Base-by-base conservation (phyloP, 2,113 vertebrate genomes). In the Rattus norvegicus region DNA sequence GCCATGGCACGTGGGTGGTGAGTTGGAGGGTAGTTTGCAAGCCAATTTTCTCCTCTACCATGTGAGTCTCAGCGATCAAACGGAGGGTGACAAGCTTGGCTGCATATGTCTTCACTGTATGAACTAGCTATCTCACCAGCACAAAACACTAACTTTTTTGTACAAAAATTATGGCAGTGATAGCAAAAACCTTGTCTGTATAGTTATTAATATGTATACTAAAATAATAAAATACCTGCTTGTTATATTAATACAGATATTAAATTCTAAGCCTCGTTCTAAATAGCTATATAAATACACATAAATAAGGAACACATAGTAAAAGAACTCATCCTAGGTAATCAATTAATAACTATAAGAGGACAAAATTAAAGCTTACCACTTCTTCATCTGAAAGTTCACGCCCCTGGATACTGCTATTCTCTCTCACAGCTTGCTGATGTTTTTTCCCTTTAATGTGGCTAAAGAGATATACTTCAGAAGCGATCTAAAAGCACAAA, bases 381-480 rank as follows among this genome's bases (percentile, higher is more conserved):
- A 99, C 99, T 99, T 99, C 99, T 98, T 99, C 99, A 94, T 99
- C 99, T 0, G 99, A 99, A 92, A 99, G 99, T 97, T 99, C 99
- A 95, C 99, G 99, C 49, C 99, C 99, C 97, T 99, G 99, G 98
- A 99, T 99, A 97, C 99, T 99, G 97, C 99, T 99, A 97, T 99
- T 99, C 98, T 99, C 99, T 98, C 99, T 99, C 93, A 99, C 99
- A 4, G 99, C 99, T 97, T 99, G 99, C 92, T 99, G 99, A 96
- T 99, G 99, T 72, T 99, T 99, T 97, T 99, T 99, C 67, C 99
- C 99, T 98, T 99, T 99, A 97, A 99, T 99, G 98, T 99, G 99
- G 97, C 99, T 99, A 97, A 99, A 99, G 97, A 99, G 99, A 98
- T 99, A 99, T 0, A 99, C 99, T 98, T 99, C 99, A 28, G 99